These are phyloP conservation scores for Eidolon dupreanum DNA, from an alignment of 2,797 vertebrate genomes.

Conservation along the genomic window DNA sequence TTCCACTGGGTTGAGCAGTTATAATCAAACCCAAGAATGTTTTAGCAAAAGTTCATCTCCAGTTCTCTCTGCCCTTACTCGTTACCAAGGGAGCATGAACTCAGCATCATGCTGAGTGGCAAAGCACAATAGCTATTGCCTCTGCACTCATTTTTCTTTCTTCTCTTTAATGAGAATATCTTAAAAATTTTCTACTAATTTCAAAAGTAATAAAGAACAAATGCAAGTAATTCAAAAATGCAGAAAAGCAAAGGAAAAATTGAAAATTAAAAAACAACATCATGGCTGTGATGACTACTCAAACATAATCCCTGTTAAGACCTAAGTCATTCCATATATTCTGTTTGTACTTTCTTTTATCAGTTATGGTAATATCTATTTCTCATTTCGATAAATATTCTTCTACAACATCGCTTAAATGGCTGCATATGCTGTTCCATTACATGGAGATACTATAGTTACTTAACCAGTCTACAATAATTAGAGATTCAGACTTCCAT, in stretches of 20 bases:
- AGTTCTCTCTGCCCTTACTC: neutral
- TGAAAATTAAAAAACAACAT: neutral
- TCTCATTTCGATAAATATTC: neutral
- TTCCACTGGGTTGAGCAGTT: neutral
- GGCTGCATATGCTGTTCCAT: neutral
- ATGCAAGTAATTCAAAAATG: neutral
- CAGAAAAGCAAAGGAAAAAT: neutral
- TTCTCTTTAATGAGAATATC: neutral
- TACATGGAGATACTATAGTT: neutral
- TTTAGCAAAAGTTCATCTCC: neutral
- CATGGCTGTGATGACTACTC: neutral
- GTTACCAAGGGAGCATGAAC: neutral
- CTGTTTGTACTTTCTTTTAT: neutral
- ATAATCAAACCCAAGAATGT: neutral
- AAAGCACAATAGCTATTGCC: neutral
- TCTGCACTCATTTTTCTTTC: neutral
- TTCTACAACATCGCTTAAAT: neutral
- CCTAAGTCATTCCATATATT: neutral
- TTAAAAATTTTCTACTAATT: neutral
- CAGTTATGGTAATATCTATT: neutral
- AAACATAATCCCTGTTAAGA: neutral
- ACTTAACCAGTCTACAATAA: neutral
- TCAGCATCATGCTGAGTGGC: too few relatives aligned
- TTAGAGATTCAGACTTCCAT: neutral
- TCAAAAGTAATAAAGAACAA: neutral